Base-by-base conservation (phyloP, 2,797 vertebrate species). In the Pseudomugil tenellus region DNA sequence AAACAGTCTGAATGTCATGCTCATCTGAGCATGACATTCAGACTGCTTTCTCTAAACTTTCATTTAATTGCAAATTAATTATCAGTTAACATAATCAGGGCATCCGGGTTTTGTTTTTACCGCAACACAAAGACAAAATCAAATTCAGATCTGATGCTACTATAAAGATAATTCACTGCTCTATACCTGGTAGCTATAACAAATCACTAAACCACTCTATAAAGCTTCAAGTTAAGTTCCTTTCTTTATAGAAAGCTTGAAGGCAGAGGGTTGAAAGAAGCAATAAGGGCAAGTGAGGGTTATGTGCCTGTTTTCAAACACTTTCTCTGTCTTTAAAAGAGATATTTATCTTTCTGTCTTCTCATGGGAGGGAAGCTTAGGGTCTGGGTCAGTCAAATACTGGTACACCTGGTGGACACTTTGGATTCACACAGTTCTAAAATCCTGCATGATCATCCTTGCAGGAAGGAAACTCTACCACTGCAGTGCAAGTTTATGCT, bases 381-480 rank as follows among this genome's bases (percentile, higher is more conserved):
- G 48, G 76, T 73, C 51, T 53, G 84, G 79, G 77, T 87, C 74
- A 70, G 60, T 67, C 66, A 60, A 32, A 58, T 68, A 66, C 67
- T 34, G 70, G 73, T 48, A 59, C 76, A 62, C 78, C 76, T 63
- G 57, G 75, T 5, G 23, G 73, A 82, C 64, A 81, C 81, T 80
- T 63, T 67, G 77, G 72, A 75, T 67, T 76, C 81, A 58, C 19
- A 28, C 46, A 52, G 79, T 0, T 63, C 64, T 57, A 23, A 90
- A 86, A 84, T 87, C 86, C 79, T 65, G 71, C 79, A 87, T 89
- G 83, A 91, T 87, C 84, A 78, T 70, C 76, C 73, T 17, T 59
- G 66, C 19, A 85, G 82, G 80, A 84, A 67, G 85, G 80, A 71
- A 67, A 66, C 51, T 51, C 26, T 39, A 16, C 58, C 76, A 64